These are phyloP conservation scores for Entomyzon cyanotis DNA, from an alignment of 2,113 vertebrate species.

Conservation along the genomic window DNA sequence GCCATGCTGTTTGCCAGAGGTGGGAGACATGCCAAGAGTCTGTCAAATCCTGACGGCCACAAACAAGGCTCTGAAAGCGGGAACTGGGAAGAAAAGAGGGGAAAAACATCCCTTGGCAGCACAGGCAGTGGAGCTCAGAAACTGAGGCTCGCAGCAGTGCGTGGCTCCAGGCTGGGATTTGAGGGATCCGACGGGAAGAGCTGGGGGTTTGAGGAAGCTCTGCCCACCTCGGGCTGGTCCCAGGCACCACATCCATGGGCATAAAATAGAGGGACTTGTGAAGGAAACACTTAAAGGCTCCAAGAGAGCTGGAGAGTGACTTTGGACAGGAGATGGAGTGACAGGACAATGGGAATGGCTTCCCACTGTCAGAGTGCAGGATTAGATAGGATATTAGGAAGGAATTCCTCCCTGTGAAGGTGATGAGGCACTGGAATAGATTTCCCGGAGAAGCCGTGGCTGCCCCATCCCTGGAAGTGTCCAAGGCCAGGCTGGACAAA, in stretches of 20 bases:
- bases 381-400: background rate
- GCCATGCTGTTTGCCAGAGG: background rate
- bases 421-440: background rate
- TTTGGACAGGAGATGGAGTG: background rate
- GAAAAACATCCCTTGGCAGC: background rate
- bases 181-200: background rate
- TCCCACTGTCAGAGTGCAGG: background rate
- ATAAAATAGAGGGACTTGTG: background rate
- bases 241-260: background rate
- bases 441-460: background rate
- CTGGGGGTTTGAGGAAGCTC: background rate
- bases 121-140: background rate
- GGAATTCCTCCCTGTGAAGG: background rate
- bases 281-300: background rate
- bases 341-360: background rate
- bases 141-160: rapidly evolving
- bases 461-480: background rate
- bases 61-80: background rate
- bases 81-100: background rate
- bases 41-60: background rate
- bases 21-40: background rate
- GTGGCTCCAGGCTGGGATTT: background rate
- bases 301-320: background rate
- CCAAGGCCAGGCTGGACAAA: rapidly evolving
- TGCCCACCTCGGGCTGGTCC: background rate